These are phyloP conservation scores for Rhodinocichla rosea DNA, from an alignment of 2,113 vertebrate species.

Conservation along the genomic window DNA sequence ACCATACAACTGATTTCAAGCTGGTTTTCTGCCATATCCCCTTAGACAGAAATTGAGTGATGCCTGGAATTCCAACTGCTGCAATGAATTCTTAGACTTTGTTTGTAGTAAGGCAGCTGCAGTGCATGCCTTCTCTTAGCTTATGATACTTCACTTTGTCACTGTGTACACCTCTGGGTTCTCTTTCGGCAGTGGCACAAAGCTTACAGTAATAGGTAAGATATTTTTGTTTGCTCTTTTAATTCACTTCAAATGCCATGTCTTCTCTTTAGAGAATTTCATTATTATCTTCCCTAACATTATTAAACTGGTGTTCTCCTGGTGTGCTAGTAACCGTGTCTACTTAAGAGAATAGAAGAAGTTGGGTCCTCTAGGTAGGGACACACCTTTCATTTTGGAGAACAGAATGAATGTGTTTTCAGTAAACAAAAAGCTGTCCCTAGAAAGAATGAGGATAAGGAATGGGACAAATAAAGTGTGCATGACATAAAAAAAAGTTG, in stretches of 20 bases:
- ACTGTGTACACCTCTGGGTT: background rate
- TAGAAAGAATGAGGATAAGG: background rate
- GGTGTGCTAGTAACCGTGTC: background rate
- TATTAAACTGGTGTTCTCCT: background rate
- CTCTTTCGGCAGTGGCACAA: slow-evolving; percentile 79
- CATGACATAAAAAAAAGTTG: background rate
- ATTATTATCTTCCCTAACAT: background rate
- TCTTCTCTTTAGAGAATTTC: background rate
- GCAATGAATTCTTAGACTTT: background rate
- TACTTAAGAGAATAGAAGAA: slow-evolving; percentile 57
- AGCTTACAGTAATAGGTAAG: slow-evolving; percentile 81
- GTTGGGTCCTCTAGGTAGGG: slow-evolving; percentile 47
- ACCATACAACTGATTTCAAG: background rate
- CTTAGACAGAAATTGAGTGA: background rate
- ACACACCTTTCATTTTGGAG: background rate
- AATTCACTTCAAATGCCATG: background rate
- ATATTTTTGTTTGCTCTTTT: background rate
- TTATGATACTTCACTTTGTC: background rate
- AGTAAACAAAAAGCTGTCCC: background rate
- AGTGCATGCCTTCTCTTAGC: background rate
- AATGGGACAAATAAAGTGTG: background rate
- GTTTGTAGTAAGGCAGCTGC: background rate
- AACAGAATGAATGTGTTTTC: background rate
- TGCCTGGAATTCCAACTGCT: background rate
- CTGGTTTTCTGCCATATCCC: background rate